Evolutionary conservation across 1,140 invertebrate genomes (phyloP).

Genomic region (Steinernema khuongi): DNA sequence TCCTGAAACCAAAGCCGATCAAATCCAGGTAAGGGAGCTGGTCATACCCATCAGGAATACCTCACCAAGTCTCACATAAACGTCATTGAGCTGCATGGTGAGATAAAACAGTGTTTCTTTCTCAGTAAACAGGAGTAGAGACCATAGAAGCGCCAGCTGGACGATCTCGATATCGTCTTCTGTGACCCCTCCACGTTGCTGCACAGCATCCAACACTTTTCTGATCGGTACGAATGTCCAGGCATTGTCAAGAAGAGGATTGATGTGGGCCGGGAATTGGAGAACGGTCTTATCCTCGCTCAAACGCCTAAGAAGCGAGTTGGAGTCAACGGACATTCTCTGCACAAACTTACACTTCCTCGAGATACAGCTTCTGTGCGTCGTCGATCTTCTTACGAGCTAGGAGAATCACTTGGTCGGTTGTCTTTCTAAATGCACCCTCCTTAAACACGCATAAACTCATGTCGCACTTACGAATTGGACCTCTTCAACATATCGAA

Average conservation of each 20-base stretch:
- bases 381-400: constrained; percentile 14
- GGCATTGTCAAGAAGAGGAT: neutral
- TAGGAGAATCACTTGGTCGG: neutral
- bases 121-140: neutral
- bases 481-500: neutral
- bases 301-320: neutral
- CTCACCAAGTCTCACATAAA: neutral
- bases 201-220: neutral
- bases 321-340: neutral
- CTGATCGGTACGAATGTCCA: neutral
- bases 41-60: neutral
- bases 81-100: neutral
- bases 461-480: too few relatives aligned
- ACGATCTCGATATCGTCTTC: neutral
- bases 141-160: neutral
- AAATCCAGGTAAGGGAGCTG: too few relatives aligned
- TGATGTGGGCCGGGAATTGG: neutral
- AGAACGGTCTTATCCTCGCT: neutral
- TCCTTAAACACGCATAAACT: too few relatives aligned
- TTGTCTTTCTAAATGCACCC: too few relatives aligned
- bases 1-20: neutral
- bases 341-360: neutral
- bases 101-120: neutral
- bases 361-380: neutral
- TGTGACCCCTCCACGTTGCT: neutral